phyloP scores from a whole-genome alignment of 2,113 vertebrate species.

The Notothenia coriiceps region DNA sequence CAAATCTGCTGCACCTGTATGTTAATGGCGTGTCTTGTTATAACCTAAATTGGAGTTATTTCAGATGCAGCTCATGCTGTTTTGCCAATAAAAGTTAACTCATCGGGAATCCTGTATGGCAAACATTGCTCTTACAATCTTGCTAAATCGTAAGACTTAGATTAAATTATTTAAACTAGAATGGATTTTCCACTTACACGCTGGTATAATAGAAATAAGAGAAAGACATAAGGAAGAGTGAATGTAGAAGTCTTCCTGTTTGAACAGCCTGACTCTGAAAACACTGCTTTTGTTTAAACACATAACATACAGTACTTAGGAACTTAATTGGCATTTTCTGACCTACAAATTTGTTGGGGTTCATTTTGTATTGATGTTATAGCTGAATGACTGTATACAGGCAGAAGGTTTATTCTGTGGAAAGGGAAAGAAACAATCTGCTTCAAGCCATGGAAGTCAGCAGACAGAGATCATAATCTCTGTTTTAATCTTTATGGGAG shows the following conservation, averaged over 20 bases:
- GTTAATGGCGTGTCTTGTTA: background rate
- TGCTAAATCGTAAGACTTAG: background rate
- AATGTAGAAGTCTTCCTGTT: background rate
- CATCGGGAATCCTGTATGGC: background rate
- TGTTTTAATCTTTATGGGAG: background rate
- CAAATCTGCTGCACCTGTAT: background rate
- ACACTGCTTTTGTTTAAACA: background rate
- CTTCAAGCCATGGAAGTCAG: background rate
- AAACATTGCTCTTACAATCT: background rate
- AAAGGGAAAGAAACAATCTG: background rate
- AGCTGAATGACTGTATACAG: slow-evolving; percentile 16
- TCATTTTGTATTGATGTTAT: background rate
- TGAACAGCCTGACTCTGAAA: background rate
- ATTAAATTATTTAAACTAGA: slow-evolving; percentile 14
- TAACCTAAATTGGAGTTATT: background rate
- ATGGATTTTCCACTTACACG: background rate
- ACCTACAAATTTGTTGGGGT: background rate
- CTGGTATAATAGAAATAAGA: background rate
- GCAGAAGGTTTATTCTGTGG: background rate
- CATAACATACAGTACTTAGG: slow-evolving; percentile 20
- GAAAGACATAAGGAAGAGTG: background rate
- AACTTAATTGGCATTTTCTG: slow-evolving; percentile 9
- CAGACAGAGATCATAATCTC: background rate
- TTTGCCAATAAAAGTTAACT: background rate
- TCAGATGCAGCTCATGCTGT: background rate